A percentile compares a stretch with the other conserved stretches of the same genome.
phyloP scores from a whole-genome alignment of 2,113 vertebrate species.

The Otis tarda region DNA sequence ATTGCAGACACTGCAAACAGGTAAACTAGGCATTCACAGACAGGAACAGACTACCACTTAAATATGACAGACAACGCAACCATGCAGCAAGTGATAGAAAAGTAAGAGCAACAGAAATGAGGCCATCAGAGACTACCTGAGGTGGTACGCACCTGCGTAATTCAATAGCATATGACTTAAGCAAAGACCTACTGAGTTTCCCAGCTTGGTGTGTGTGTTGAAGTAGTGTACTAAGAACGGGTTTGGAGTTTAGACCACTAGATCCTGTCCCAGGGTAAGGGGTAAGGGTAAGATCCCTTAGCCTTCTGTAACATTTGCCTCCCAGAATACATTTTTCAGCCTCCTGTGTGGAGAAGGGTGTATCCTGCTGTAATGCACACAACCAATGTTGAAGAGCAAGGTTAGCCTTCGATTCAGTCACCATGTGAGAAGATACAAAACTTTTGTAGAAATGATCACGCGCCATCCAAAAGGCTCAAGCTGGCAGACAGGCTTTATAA shows the following conservation, averaged over 20 bases:
- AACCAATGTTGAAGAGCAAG: too few relatives aligned
- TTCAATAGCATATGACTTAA: not conserved
- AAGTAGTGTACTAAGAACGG: not conserved
- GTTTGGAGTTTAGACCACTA: not conserved
- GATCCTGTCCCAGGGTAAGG: not conserved
- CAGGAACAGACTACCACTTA: not conserved
- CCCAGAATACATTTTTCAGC: not conserved
- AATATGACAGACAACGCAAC: rapidly evolving
- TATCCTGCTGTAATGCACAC: rapidly evolving
- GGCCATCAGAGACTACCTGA: not conserved
- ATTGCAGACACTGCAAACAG: not conserved
- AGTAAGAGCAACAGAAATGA: not conserved
- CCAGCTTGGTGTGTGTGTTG: not conserved
- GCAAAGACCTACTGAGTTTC: not conserved
- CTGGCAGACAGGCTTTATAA: not conserved
- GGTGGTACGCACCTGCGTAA: too few relatives aligned
- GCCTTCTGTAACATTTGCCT: not conserved
- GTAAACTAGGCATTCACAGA: too few relatives aligned
- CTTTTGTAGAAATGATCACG: not conserved
- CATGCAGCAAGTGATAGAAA: not conserved
- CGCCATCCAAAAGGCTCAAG: not conserved
- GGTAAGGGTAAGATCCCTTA: too few relatives aligned
- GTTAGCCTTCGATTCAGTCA: not conserved
- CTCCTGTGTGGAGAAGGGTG: not conserved
- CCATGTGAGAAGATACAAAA: not conserved